Evolutionary conservation across 2,797 vertebrate species (phyloP), one percentile per base, ranked within the genome.

Genomic region (Dendrocincla tyrannina): DNA sequence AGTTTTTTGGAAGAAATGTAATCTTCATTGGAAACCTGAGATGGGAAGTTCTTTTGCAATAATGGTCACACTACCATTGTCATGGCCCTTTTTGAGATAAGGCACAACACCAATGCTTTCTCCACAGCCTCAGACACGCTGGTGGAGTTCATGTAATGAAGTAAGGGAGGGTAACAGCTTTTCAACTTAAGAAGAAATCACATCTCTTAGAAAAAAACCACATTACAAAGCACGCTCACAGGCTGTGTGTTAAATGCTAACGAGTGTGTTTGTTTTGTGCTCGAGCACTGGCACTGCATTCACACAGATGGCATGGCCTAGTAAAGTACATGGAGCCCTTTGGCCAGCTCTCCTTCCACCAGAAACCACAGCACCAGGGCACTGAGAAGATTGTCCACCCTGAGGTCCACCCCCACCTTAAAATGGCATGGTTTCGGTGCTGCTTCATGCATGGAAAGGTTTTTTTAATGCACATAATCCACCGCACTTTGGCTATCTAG

Each of bases 161-260:
- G 15, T 79, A 69, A 73, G 60, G 1, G 4, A 72, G 22, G 46
- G 24, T 62, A 62, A 32, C 5, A 35, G 37, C 42, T 81, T 75
- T 75, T 50, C 1, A 2, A 35, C 75, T 80, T 72, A 47, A 50
- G 53, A 86, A 58, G 63, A 58, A 11, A 22, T 90, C 6, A 2
- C 17, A 13, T 30, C 20, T 64, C 64, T n/a, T 41, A 32, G 58
- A 6, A 68, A 85, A 64, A 41, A 19, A 15, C 42, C 0, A 4
- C 1, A 3, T 41, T 50, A 27, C 28, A 60, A 7, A 11, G 16
- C 0, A 1, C 14, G 7, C 64, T 72, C 20, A 2, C 49, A 72
- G 46, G 63, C 74, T 50, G 37, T 2, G 5, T 20, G 5, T 41
- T 39, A n/a, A 46, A 46, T 6, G 46, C 62, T 69, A 37, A 4